Percentiles rank a stretch among this genome's conserved stretches.
Evolutionary conservation across 2,888 invertebrate species (phyloP).

Genomic region (Timema podura): DNA sequence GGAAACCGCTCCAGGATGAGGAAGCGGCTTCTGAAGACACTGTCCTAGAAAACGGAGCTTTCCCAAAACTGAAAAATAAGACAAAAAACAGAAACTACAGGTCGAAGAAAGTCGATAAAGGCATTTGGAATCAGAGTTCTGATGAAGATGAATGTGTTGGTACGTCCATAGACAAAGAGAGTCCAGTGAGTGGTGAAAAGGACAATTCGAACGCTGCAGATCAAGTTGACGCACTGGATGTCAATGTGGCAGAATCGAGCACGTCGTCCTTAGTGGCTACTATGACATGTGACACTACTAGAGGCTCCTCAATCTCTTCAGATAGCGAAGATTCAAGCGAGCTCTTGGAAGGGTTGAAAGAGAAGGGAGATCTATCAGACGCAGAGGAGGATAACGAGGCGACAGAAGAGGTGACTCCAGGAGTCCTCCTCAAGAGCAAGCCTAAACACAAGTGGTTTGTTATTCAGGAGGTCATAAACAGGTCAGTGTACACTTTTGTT

Average conservation of each 20-base stretch:
- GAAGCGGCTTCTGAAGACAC: slow-evolving; percentile 21
- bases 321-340: slow-evolving; percentile 33
- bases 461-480: slow-evolving; percentile 60
- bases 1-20: slow-evolving; percentile 13
- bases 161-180: neutral
- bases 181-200: too few relatives aligned
- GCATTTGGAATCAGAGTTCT: slow-evolving; percentile 24
- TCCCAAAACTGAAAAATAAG: slow-evolving; percentile 37
- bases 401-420: slow-evolving; percentile 37
- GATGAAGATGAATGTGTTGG: slow-evolving; percentile 24
- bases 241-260: slow-evolving; percentile 22
- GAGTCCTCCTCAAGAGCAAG: slow-evolving; percentile 54
- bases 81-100: slow-evolving; percentile 40
- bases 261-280: slow-evolving; percentile 8
- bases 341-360: too few relatives aligned
- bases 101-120: slow-evolving; percentile 33
- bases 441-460: slow-evolving; percentile 67
- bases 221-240: slow-evolving; percentile 5
- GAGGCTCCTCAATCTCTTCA: neutral
- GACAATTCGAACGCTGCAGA: too few relatives aligned
- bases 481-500: slow-evolving; percentile 47
- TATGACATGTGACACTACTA: slow-evolving; percentile 2
- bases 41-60: slow-evolving; percentile 28
- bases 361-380: slow-evolving; percentile 22
- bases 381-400: slow-evolving; percentile 28